A percentile compares a stretch with the other conserved stretches of the same genome.
These are phyloP conservation scores for Druon quercuslanigerum DNA, from an alignment of 1,140 invertebrate species.

Conservation along the genomic window DNA sequence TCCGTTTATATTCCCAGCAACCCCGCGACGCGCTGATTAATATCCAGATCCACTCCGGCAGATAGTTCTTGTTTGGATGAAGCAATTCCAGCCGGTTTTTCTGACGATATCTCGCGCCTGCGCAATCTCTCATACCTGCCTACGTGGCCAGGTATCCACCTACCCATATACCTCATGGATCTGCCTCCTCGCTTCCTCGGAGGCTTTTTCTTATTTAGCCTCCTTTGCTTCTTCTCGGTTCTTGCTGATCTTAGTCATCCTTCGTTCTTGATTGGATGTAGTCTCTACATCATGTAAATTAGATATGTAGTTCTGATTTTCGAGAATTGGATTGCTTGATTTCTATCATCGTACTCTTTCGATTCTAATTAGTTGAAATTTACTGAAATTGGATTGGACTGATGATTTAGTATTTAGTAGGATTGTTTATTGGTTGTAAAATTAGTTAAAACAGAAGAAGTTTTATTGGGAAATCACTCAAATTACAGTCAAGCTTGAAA, in stretches of 20 bases:
- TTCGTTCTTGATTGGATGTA: slow-evolving; percentile 39
- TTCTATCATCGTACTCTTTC: not conserved
- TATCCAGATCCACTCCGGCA: slow-evolving; percentile 64
- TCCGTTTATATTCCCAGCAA: slow-evolving; percentile 48
- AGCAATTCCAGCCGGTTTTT: slow-evolving; percentile 70
- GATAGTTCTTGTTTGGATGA: slow-evolving; percentile 70
- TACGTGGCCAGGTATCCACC: slow-evolving; percentile 44
- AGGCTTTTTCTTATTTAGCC: slow-evolving; percentile 39
- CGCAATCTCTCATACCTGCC: slow-evolving; percentile 48
- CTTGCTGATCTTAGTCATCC: slow-evolving; percentile 35
- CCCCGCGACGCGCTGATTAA: slow-evolving; percentile 62
- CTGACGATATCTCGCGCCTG: slow-evolving; percentile 62
- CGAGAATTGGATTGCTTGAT: not conserved
- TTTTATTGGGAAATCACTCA: no score
- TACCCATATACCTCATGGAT: slow-evolving; percentile 46
- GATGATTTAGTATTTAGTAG: no score
- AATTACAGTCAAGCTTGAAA: no score
- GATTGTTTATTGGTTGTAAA: no score
- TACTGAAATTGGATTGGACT: no score
- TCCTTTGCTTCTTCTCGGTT: slow-evolving; percentile 19
- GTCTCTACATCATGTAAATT: not conserved
- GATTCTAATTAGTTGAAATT: no score
- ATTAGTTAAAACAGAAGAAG: no score
- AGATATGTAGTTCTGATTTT: slow-evolving; percentile 5
- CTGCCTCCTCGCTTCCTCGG: slow-evolving; percentile 13